Percentiles rank a stretch among this genome's conserved stretches.
These are phyloP conservation scores for Aleiodes leptofemur DNA, from an alignment of 2,888 invertebrate species.

Conservation along the genomic window DNA sequence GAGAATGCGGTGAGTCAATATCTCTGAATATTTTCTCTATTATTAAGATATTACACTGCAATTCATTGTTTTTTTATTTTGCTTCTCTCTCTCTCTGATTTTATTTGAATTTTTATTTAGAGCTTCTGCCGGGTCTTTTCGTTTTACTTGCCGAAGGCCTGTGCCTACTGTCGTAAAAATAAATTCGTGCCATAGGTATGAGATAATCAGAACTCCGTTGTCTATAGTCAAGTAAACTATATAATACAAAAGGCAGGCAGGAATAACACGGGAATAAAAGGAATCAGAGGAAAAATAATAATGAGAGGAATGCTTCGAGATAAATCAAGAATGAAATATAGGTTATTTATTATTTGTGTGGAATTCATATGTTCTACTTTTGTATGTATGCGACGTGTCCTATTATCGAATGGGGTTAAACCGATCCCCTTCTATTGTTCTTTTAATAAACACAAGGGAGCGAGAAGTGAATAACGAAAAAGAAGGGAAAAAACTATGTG, in stretches of 20 bases:
- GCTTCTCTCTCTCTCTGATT: slow-evolving; percentile 26
- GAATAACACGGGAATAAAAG: neutral
- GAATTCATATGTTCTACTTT: slow-evolving; percentile 23
- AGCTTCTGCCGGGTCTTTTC: slow-evolving; percentile 27
- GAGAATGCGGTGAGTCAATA: slow-evolving; percentile 57
- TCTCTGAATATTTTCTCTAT: slow-evolving; percentile 1
- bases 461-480: slow-evolving; percentile 31
- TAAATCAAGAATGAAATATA: slow-evolving; percentile 18
- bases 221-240: too few species aligned
- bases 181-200: slow-evolving; percentile 36
- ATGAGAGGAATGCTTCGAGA: neutral
- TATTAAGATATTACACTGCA: neutral
- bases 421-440: slow-evolving; percentile 57
- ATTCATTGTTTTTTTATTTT: neutral
- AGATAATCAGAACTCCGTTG: slow-evolving; percentile 13
- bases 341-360: slow-evolving; percentile 17
- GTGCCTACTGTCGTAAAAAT: slow-evolving; percentile 37
- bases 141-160: neutral
- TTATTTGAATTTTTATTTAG: neutral
- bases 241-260: neutral
- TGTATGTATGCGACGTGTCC: slow-evolving; percentile 9
- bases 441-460: slow-evolving; percentile 56
- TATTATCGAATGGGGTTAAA: slow-evolving; percentile 55
- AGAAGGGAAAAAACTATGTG: slow-evolving; percentile 17
- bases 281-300: neutral